Evolutionary conservation across 2,113 vertebrate species (phyloP).

Genomic region (Stictonetta naevosa): DNA sequence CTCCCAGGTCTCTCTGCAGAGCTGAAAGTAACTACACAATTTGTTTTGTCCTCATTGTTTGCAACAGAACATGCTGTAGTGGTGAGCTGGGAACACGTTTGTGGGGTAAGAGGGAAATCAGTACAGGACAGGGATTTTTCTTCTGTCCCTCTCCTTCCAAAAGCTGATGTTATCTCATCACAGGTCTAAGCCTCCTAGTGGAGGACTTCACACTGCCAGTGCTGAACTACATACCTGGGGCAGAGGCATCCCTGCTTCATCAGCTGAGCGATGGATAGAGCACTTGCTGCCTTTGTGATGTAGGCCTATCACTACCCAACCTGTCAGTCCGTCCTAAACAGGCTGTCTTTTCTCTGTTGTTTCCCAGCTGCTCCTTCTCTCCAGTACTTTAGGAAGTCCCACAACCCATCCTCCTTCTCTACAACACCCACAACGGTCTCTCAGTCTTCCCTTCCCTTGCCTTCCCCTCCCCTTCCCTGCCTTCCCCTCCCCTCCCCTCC

Average conservation of each 20-base stretch:
- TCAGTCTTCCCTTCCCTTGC: not conserved
- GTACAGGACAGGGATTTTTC: not conserved
- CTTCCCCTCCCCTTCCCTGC: no score
- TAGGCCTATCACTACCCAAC: not conserved
- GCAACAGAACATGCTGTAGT: not conserved
- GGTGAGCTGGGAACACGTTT: not conserved
- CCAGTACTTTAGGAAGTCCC: not conserved
- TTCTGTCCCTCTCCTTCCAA: not conserved
- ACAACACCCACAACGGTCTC: not conserved
- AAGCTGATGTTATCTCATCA: not conserved
- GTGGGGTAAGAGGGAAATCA: not conserved
- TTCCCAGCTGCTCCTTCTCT: not conserved
- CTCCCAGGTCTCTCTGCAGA: not conserved
- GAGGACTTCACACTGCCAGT: not conserved
- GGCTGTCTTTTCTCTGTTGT: not conserved
- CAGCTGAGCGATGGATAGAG: not conserved
- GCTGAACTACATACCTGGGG: not conserved
- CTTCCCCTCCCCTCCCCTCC: no score
- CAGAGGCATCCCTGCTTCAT: not conserved
- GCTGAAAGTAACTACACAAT: not conserved
- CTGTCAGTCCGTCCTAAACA: not conserved
- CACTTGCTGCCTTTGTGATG: not conserved
- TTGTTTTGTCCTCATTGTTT: not conserved
- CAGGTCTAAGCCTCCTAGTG: not conserved
- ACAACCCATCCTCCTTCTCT: not conserved